Evolutionary conservation across 1,140 invertebrate species (phyloP), one percentile per base, ranked within the genome.

Genomic region (Drosophila suzukii): DNA sequence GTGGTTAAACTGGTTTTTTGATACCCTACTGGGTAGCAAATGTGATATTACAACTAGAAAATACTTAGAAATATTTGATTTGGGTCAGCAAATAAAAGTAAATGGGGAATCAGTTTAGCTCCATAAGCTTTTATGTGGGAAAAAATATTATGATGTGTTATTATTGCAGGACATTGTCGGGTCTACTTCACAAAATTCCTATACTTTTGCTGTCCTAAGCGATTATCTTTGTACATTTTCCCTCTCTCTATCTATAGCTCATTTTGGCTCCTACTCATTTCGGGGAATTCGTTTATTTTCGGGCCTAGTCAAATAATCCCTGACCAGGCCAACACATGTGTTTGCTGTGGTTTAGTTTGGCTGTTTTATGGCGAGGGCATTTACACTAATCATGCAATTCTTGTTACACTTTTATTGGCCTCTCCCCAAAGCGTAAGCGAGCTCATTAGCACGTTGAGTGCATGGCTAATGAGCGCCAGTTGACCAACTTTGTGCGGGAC

Each of bases 351-450:
- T 54, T 66, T 63, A 44, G n/a, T 67, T 72, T 50, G 34, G 53
- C 44, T 57, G 43, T 68, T 83, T 80, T 83, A 79, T 76, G 76
- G 74, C 57, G 50, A 53, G 46, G 54, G 71, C 81, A 84, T 83
- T 75, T 84, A 81, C 75, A 88, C 83, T 86, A 86, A 86, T 86
- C 82, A 86, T 83, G 79, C 59, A 66, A 72, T 72, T 79, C 78
- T 83, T 79, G 78, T 66, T 73, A 63, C 61, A 62, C 46, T 79
- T 81, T 86, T 79, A 76, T 83, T 88, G 49, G 51, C 60, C 61
- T 41, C 44, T 20, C 39, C 38, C 46, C 12, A 34, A 24, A n/a
- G 44, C 49, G 62, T 17, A 55, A 83, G 78, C 57, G 65, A 41
- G 63, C 62, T 66, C 78, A 81, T 86, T 86, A 81, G 81, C 81